phyloP scores from a whole-genome alignment of 2,113 vertebrate species.

The Theropithecus gelada region DNA sequence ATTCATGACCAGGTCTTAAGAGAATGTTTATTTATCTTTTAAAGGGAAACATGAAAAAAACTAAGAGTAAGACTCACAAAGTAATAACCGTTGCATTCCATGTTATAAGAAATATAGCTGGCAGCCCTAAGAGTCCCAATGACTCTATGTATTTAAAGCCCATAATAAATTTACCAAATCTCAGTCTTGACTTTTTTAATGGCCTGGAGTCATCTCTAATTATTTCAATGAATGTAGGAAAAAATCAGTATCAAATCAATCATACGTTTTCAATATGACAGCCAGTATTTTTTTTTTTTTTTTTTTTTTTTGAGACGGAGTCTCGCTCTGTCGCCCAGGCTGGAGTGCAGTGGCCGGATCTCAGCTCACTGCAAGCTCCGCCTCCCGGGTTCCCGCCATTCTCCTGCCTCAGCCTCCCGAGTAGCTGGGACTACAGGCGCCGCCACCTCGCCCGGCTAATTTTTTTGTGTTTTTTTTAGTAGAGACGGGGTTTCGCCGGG shows the following conservation, averaged over 20 bases:
- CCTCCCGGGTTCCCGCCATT: no score
- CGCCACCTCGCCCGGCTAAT: no score
- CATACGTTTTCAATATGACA: background rate
- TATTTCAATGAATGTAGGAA: slow-evolving; percentile 34
- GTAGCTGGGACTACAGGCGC: no score
- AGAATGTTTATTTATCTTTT: slow-evolving; percentile 58
- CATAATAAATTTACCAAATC: slow-evolving; percentile 5
- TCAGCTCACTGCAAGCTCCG: no score
- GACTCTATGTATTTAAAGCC: background rate
- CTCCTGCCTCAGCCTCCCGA: no score
- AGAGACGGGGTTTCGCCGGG: no score
- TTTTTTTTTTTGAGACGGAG: no score
- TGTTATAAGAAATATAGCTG: slow-evolving; percentile 33
- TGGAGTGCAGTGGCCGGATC: no score
- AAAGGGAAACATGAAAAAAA: background rate
- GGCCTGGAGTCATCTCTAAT: background rate
- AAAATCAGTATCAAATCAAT: background rate
- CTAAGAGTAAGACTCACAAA: slow-evolving; percentile 12
- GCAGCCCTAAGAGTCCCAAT: background rate
- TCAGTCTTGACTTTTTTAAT: slow-evolving; percentile 46
- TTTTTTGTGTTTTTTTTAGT: no score
- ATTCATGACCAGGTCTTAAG: slow-evolving; percentile 21
- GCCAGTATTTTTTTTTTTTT: slow-evolving; percentile 37
- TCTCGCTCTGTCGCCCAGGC: no score
- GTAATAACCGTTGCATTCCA: background rate